Conservation (phyloP, 1,140 invertebrate species). For the Brachionus koreanus region DNA sequence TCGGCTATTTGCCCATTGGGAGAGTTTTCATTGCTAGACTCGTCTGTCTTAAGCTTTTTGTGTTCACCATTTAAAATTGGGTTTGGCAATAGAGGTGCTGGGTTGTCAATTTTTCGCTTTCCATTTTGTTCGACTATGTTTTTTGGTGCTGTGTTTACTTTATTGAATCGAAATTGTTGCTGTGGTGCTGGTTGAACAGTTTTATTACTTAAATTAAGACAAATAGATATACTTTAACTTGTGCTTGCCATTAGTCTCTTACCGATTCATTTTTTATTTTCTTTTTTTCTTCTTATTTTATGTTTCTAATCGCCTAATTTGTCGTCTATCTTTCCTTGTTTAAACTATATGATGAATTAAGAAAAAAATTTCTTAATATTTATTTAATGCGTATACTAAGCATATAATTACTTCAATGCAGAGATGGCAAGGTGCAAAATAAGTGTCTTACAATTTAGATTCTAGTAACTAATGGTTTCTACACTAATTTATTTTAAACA, state of each 20-base stretch:
- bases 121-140: not conserved
- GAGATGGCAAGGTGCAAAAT: too few relatives aligned
- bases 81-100: not conserved
- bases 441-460: too few relatives aligned
- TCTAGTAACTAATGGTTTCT: too few relatives aligned
- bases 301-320: not conserved
- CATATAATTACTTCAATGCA: not conserved
- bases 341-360: not conserved
- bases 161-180: conserved; percentile 1
- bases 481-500: too few relatives aligned
- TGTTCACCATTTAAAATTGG: not conserved
- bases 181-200: not conserved
- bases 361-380: not conserved
- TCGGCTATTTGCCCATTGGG: not conserved
- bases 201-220: not conserved
- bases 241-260: not conserved
- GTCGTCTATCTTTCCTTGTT: not conserved
- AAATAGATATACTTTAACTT: not conserved
- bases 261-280: not conserved
- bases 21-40: not conserved
- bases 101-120: not conserved
- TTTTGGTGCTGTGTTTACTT: conserved; percentile 6
- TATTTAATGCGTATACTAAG: not conserved
- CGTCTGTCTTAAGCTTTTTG: not conserved
- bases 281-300: not conserved